Conservation (phyloP, 2,113 vertebrate species). For the Pangasianodon gigas region DNA sequence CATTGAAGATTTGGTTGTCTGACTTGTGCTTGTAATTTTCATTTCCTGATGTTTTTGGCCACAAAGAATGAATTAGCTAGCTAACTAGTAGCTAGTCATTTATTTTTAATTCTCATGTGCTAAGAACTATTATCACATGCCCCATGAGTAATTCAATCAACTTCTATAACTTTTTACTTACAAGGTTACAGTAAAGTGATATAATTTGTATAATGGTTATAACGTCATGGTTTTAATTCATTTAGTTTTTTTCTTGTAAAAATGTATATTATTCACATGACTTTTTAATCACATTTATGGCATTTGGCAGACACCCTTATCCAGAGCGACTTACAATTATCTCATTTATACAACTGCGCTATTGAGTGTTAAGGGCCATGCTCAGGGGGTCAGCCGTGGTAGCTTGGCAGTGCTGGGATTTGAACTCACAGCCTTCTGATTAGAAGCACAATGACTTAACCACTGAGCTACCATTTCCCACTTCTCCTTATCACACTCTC, state of each 20-base stretch:
- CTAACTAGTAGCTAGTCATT: not conserved
- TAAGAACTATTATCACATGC: not conserved
- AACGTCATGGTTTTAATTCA: not conserved
- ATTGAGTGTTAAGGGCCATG: too few species aligned
- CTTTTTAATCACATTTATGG: too few species aligned
- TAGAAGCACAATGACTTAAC: too few species aligned
- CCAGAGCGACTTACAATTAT: too few species aligned
- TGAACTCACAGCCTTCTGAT: too few species aligned
- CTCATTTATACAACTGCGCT: too few species aligned
- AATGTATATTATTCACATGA: not conserved
- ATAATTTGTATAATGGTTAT: not conserved
- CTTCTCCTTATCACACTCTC: not conserved
- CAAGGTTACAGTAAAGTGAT: not conserved
- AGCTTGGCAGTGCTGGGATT: too few species aligned
- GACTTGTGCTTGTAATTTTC: not conserved
- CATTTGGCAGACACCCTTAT: too few species aligned
- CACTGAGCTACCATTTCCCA: too few species aligned
- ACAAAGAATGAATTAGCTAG: not conserved
- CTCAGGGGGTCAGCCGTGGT: too few species aligned
- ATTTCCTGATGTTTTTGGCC: not conserved
- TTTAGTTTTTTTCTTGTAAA: not conserved
- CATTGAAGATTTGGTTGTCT: not conserved
- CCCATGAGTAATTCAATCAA: not conserved
- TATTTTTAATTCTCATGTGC: not conserved
- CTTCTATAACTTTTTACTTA: not conserved